Conservation (phyloP, 2,888 invertebrate genomes). For the Perithous albicinctus region DNA sequence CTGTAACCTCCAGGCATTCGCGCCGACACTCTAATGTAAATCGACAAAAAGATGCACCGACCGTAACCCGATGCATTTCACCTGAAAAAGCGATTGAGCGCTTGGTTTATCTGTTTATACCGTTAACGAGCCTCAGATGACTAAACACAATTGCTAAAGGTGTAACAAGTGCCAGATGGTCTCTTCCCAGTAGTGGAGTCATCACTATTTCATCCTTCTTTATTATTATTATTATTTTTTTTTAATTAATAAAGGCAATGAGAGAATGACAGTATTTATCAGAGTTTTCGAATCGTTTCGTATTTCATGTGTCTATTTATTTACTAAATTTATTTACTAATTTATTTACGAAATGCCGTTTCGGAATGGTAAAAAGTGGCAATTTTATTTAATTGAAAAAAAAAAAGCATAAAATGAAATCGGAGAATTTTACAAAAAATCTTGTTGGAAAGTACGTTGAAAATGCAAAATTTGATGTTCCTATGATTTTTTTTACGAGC, state of each 20-base stretch:
- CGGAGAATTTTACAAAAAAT: too few species aligned
- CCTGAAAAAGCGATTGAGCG: slow-evolving; percentile 25
- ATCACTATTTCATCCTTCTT: neutral
- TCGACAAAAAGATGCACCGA: slow-evolving; percentile 16
- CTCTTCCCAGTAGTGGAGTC: slow-evolving; percentile 8
- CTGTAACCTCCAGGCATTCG: slow-evolving; percentile 35
- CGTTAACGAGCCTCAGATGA: slow-evolving; percentile 62
- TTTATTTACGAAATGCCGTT: too few species aligned
- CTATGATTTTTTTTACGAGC: too few species aligned
- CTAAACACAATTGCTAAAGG: slow-evolving; percentile 43
- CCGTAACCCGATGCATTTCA: slow-evolving; percentile 35
- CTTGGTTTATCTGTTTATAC: slow-evolving; percentile 26
- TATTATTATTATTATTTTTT: neutral
- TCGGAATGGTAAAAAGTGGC: too few species aligned
- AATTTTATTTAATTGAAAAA: too few species aligned
- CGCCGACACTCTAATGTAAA: neutral
- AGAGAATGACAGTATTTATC: too few species aligned
- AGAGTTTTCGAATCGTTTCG: too few species aligned
- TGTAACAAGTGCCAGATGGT: slow-evolving; percentile 15
- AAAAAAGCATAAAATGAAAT: too few species aligned
- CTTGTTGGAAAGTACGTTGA: too few species aligned
- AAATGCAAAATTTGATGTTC: too few species aligned
- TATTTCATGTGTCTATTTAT: too few species aligned
- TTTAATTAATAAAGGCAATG: neutral
- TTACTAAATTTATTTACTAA: too few species aligned